These are phyloP conservation scores for Epistrophe eligans DNA, from an alignment of 2,888 invertebrate genomes.

Conservation along the genomic window DNA sequence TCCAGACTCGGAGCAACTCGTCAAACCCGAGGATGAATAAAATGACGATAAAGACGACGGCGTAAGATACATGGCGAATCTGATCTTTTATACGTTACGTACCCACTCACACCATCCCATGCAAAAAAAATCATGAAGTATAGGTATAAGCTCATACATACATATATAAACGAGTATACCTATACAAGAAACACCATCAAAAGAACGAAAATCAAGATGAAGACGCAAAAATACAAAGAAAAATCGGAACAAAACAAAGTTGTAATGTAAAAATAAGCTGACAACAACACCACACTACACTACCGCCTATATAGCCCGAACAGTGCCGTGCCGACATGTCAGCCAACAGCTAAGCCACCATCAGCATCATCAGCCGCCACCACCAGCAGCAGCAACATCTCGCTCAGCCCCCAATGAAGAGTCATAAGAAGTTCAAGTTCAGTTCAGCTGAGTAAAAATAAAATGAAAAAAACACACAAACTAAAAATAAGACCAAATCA, in stretches of 20 bases:
- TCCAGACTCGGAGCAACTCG: slow-evolving; percentile 16
- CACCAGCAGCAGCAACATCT: slow-evolving; percentile 34
- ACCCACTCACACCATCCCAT: slow-evolving; percentile 62
- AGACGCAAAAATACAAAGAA: slow-evolving; percentile 70
- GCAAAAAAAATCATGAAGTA: slow-evolving; percentile 13
- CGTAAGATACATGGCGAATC: slow-evolving; percentile 66
- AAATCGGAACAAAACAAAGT: slow-evolving; percentile 76
- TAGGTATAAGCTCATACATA: background rate
- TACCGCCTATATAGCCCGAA: slow-evolving; percentile 3
- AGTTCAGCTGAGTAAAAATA: slow-evolving; percentile 59
- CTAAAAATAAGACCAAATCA: slow-evolving; percentile 56
- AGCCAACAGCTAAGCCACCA: slow-evolving; percentile 32
- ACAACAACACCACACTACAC: slow-evolving; percentile 50
- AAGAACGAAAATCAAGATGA: slow-evolving; percentile 63
- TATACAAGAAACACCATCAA: slow-evolving; percentile 22
- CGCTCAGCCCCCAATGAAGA: slow-evolving; percentile 73
- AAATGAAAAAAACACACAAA: background rate
- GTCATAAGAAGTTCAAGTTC: slow-evolving; percentile 76
- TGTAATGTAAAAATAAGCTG: slow-evolving; percentile 74
- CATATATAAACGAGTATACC: background rate
- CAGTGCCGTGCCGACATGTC: slow-evolving; percentile 8
- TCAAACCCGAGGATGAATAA: slow-evolving; percentile 53
- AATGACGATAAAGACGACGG: slow-evolving; percentile 75
- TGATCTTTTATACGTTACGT: slow-evolving; percentile 1
- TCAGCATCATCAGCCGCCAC: slow-evolving; percentile 2